phyloP scores from a whole-genome alignment of 2,888 invertebrate species.

The Alloscopus bannaensis region DNA sequence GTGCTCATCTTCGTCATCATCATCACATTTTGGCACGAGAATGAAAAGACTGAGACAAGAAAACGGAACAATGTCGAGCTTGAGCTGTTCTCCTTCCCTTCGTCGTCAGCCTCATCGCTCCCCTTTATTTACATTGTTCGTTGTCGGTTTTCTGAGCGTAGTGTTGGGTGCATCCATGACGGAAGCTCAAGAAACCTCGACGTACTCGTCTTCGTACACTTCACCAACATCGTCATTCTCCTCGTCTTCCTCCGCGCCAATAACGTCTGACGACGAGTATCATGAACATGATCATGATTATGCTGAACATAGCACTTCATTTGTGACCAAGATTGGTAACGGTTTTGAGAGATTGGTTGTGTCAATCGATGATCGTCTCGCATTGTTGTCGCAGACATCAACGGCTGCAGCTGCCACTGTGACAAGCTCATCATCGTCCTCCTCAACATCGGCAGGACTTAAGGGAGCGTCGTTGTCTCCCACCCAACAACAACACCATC shows the following conservation, averaged over 20 bases:
- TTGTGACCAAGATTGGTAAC: constrained; percentile 72
- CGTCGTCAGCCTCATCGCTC: constrained; percentile 23
- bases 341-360: constrained; percentile 72
- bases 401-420: neutral
- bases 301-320: constrained; percentile 30
- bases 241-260: constrained; percentile 12
- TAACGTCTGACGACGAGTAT: constrained; percentile 15
- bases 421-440: constrained; percentile 17
- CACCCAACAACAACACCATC: constrained; percentile 52
- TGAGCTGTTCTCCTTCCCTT: constrained; percentile 36
- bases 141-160: neutral
- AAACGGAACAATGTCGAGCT: constrained; percentile 56
- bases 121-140: constrained; percentile 39
- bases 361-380: constrained; percentile 72
- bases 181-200: constrained; percentile 12
- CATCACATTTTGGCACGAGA: constrained; percentile 52
- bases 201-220: too few species aligned
- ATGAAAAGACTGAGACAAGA: constrained; percentile 20
- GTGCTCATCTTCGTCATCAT: constrained; percentile 27
- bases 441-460: constrained; percentile 48
- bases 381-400: constrained; percentile 63
- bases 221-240: constrained; percentile 16
- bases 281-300: constrained; percentile 11
- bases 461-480: constrained; percentile 2
- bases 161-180: constrained; percentile 48